Percentiles rank a stretch among this genome's conserved stretches.
Conservation (phyloP, 2,113 vertebrate genomes). For the Anolis sagrei region DNA sequence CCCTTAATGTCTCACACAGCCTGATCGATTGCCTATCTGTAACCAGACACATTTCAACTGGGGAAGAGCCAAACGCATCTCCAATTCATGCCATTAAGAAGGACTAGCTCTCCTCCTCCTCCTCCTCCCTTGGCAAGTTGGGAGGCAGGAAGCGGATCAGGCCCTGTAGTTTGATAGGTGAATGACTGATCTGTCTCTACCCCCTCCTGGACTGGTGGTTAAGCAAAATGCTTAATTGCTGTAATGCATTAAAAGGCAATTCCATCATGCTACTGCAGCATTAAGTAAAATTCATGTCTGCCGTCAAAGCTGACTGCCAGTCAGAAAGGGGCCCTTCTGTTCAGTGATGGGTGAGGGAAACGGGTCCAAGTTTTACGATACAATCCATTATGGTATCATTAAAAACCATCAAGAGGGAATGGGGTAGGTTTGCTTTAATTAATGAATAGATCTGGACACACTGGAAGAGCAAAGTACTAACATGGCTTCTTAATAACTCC, state of each 20-base stretch:
- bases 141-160: neutral
- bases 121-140: neutral
- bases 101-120: neutral
- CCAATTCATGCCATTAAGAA: conserved; percentile 22
- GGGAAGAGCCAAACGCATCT: conserved; percentile 12
- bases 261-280: neutral
- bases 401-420: neutral
- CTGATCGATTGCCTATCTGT: conserved; percentile 62
- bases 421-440: conserved; percentile 12
- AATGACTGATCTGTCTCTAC: neutral
- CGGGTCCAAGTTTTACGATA: neutral
- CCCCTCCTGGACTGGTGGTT: neutral
- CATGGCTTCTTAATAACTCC: neutral
- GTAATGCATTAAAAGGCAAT: neutral
- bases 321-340: accelerated
- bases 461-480: neutral
- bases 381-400: neutral
- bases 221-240: neutral
- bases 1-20: conserved; percentile 34
- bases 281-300: neutral
- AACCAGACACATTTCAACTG: conserved; percentile 51
- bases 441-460: neutral
- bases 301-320: neutral
- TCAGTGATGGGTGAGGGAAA: conserved; percentile 23
- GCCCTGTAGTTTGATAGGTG: accelerated